Evolutionary conservation across 2,797 vertebrate genomes (phyloP).

Genomic region (Lepus townsendii): DNA sequence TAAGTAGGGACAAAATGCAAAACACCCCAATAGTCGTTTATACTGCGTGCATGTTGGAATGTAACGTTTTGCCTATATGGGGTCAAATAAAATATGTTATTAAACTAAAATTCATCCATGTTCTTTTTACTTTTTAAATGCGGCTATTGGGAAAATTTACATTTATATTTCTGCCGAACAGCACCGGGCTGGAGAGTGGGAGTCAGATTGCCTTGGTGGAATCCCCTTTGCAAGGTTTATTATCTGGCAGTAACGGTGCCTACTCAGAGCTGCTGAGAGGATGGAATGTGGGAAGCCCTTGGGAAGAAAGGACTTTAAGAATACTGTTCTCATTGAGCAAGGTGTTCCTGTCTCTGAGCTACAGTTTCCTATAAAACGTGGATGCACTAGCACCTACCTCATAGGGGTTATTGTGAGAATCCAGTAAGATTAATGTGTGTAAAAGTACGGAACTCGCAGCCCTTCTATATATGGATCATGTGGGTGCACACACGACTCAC

Average conservation of each 20-base stretch:
- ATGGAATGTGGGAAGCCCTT: slow-evolving; percentile 50
- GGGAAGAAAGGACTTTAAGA: slow-evolving; percentile 36
- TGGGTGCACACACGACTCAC: slow-evolving; percentile 27
- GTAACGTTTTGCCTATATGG: slow-evolving; percentile 27
- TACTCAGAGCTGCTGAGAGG: not conserved
- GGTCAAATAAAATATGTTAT: slow-evolving; percentile 62
- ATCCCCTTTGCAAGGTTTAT: not conserved
- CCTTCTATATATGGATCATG: not conserved
- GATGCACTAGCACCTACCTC: slow-evolving; percentile 27
- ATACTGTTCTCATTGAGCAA: slow-evolving; percentile 28
- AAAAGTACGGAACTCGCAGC: not conserved
- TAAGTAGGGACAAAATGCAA: slow-evolving; percentile 21
- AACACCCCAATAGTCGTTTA: not conserved
- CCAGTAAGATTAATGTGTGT: not conserved
- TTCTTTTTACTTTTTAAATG: slow-evolving; percentile 55
- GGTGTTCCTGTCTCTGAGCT: slow-evolving; percentile 24
- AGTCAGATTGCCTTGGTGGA: slow-evolving; percentile 14
- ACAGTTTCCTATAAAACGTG: slow-evolving; percentile 27
- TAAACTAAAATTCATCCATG: slow-evolving; percentile 35
- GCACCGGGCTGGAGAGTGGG: not conserved
- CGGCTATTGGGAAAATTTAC: slow-evolving; percentile 10
- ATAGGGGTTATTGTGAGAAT: slow-evolving; percentile 8
- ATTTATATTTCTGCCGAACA: slow-evolving; percentile 38
- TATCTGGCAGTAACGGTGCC: not conserved
- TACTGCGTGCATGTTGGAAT: slow-evolving; percentile 12